A percentile compares a stretch with the other conserved stretches of the same genome.
These are phyloP conservation scores for Epizoanthus stellaris DNA, from an alignment of 92 coral and sea anemone species.

Conservation along the genomic window DNA sequence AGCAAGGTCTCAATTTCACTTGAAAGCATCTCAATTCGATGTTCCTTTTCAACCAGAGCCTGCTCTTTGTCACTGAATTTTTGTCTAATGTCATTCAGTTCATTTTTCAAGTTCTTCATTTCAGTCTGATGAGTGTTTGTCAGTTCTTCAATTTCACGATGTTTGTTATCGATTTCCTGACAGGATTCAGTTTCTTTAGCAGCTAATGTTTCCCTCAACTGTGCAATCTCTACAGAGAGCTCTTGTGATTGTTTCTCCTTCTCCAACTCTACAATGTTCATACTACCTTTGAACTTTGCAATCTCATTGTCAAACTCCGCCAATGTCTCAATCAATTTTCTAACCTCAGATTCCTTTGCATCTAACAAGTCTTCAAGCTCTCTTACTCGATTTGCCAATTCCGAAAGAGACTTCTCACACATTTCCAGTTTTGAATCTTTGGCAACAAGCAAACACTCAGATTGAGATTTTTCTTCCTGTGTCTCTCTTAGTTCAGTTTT, in stretches of 20 bases:
- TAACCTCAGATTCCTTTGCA: constrained; percentile 36
- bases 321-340: background rate
- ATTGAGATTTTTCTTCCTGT: constrained; percentile 14
- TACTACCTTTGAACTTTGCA: constrained; percentile 9
- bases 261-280: constrained; percentile 19
- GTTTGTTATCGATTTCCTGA: constrained; percentile 22
- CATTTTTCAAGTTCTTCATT: constrained; percentile 11
- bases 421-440: constrained; percentile 48
- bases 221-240: constrained; percentile 9
- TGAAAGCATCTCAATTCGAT: background rate
- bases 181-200: constrained; percentile 24
- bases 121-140: background rate
- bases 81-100: constrained; percentile 14
- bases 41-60: constrained; percentile 29
- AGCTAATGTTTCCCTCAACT: constrained; percentile 30
- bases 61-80: background rate
- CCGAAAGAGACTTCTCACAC: constrained; percentile 27
- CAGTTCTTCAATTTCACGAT: constrained; percentile 26
- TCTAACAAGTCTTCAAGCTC: constrained; percentile 24
- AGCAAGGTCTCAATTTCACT: constrained; percentile 20
- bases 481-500: constrained; percentile 28
- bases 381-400: constrained; percentile 52
- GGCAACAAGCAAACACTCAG: constrained; percentile 55
- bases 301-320: constrained; percentile 5
- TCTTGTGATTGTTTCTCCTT: constrained; percentile 41